Evolutionary conservation across 2,797 vertebrate genomes (phyloP).

Genomic region (Fratercula arctica): DNA sequence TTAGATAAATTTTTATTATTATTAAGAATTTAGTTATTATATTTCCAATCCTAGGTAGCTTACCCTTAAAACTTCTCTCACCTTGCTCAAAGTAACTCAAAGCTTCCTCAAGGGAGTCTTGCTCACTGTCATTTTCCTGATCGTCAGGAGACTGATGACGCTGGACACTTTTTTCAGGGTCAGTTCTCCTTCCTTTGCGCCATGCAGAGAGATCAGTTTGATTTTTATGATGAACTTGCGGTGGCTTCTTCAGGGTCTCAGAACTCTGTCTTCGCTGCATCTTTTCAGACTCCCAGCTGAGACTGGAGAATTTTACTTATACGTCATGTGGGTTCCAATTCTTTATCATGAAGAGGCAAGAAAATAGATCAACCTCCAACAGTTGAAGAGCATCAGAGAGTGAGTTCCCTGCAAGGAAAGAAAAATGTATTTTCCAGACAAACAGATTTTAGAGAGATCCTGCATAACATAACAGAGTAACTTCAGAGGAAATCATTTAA

Average conservation of each 20-base stretch:
- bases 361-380: background rate
- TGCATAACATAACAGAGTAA: background rate
- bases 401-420: background rate
- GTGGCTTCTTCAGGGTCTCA: background rate
- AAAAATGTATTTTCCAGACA: background rate
- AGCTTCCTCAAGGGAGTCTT: slow-evolving; percentile 32
- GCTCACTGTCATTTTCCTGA: background rate
- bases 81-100: slow-evolving; percentile 69
- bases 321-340: background rate
- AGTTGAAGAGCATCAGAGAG: background rate
- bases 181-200: background rate
- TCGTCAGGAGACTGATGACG: background rate
- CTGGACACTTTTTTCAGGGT: background rate
- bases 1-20: background rate
- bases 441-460: background rate
- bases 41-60: background rate
- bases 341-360: background rate
- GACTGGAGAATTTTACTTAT: slow-evolving; percentile 23
- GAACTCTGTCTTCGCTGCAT: slow-evolving; percentile 29
- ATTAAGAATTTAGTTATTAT: background rate
- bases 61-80: slow-evolving; percentile 1
- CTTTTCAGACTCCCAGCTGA: slow-evolving; percentile 23
- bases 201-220: slow-evolving; percentile 51
- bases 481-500: background rate
- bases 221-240: background rate